Base-by-base conservation (phyloP, 1,140 invertebrate species). In the Scylla paramamosain region DNA sequence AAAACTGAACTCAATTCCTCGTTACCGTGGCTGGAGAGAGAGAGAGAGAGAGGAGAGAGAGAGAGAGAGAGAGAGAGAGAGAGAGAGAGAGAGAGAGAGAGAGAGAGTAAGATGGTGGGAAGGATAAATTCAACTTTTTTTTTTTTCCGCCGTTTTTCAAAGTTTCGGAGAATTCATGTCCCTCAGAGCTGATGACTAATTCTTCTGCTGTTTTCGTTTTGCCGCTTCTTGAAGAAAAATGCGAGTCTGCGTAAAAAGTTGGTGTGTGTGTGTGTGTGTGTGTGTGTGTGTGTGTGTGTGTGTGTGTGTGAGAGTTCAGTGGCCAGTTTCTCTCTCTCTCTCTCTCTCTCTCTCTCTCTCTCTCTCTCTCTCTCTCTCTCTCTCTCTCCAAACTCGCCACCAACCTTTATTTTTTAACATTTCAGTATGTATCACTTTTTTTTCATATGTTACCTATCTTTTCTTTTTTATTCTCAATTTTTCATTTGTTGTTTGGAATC, bases 1-100 rank as follows among this genome's bases (percentile, higher is more conserved):
- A 77, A 77, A 77, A n/a, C 67, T 77, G n/a, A 77, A 77, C 67
- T 77, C 67, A 77, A 77, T 77, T 77, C 20, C 67, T 77, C 67
- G 67, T 77, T 77, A 77, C 67, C 67, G 20, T 77, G 67, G 20
- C 0, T 10, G 59, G 20, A 16, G 59, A 67, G 20, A 16, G 20
- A 67, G 20, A 16, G 20, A 25, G 20, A 4, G 59, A 25, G 20
- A 16, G 20, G 59, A 25, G 59, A 67, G 59, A 16, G 59, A 67
- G 59, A 16, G 59, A 67, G 59, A 67, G 59, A 67, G 4, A 16
- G 59, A 48, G 46, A 14, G 46, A 12, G 52, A 20, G 67, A 77
- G 67, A 77, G 67, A 77, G 67, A 20, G 67, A 77, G 67, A n/a
- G 25, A n/a, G 67, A 20, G 20, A n/a, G 16, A 20, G 67, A 77